phyloP scores from a whole-genome alignment of 1,140 invertebrate species.

The Aleiodes sp. region DNA sequence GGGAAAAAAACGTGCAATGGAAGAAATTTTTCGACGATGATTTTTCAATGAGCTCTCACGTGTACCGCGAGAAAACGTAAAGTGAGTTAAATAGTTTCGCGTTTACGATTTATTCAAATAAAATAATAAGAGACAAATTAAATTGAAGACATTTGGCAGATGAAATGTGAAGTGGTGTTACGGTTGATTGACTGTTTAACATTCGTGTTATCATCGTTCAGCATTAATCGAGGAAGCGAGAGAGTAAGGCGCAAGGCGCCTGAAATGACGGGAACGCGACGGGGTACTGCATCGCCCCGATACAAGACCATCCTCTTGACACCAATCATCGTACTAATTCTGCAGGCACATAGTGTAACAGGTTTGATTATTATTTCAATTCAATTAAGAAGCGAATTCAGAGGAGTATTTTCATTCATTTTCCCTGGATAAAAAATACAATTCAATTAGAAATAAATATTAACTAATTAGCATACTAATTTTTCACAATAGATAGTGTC shows the following conservation, averaged over 20 bases:
- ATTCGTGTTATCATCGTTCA: slow-evolving; percentile 20
- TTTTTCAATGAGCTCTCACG: not conserved
- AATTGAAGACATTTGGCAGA: not conserved
- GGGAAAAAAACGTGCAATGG: too few species aligned
- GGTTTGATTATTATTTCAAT: slow-evolving; percentile 46
- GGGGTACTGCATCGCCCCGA: slow-evolving; percentile 49
- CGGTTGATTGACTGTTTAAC: slow-evolving; percentile 30
- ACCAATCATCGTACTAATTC: slow-evolving; percentile 46
- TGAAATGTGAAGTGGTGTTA: slow-evolving; percentile 56
- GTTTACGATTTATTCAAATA: too few species aligned
- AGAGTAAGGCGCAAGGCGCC: slow-evolving; percentile 50
- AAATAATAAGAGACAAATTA: too few species aligned
- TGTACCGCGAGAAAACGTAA: too few species aligned
- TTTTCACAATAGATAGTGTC: slow-evolving; percentile 3
- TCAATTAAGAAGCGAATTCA: not conserved
- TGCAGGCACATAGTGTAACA: slow-evolving; percentile 48
- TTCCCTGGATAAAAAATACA: too few species aligned
- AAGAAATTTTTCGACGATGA: too few species aligned
- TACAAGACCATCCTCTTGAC: slow-evolving; percentile 49
- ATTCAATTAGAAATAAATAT: too few species aligned
- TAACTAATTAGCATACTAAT: too few species aligned
- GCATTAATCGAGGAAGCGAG: slow-evolving; percentile 38
- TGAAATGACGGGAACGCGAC: slow-evolving; percentile 59
- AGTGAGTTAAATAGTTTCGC: too few species aligned
- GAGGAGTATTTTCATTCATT: too few species aligned